Conservation (phyloP, 2,113 vertebrate species). For the Xyrauchen texanus region DNA sequence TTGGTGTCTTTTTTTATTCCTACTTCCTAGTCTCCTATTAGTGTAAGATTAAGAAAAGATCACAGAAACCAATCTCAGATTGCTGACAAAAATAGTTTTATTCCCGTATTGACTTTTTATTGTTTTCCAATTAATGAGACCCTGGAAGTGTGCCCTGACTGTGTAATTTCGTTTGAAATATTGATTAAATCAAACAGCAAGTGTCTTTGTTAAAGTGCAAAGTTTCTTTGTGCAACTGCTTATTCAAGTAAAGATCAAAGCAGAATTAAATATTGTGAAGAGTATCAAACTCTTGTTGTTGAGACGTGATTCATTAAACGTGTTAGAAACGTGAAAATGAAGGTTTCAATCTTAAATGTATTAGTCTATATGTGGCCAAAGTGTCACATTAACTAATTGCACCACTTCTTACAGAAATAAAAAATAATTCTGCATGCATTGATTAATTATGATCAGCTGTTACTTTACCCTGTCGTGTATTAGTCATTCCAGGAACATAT, state of each 20-base stretch:
- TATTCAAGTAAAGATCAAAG: slow-evolving; percentile 45
- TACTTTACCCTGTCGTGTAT: no score
- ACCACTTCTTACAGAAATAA: no score
- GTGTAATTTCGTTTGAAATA: not conserved
- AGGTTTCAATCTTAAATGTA: no score
- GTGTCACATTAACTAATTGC: no score
- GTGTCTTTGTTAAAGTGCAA: slow-evolving; percentile 14
- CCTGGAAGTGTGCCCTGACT: slow-evolving; percentile 18
- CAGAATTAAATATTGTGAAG: slow-evolving; percentile 5
- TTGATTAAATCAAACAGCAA: slow-evolving; percentile 29
- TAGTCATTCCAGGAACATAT: no score
- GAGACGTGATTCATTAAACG: no score
- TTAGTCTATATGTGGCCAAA: no score
- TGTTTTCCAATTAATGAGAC: slow-evolving; percentile 5
- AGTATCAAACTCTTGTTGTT: slow-evolving; percentile 33
- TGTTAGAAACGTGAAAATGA: no score
- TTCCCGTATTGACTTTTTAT: not conserved
- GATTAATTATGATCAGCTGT: no score
- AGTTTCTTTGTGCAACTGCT: not conserved
- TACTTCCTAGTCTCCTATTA: not conserved
- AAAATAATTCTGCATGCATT: no score
- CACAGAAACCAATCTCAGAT: slow-evolving; percentile 2
- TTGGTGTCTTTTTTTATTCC: slow-evolving; percentile 42
- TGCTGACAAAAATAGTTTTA: slow-evolving; percentile 4
- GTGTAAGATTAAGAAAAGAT: not conserved